Conservation (phyloP, 2,888 invertebrate species). For the Euzetes globulus region DNA sequence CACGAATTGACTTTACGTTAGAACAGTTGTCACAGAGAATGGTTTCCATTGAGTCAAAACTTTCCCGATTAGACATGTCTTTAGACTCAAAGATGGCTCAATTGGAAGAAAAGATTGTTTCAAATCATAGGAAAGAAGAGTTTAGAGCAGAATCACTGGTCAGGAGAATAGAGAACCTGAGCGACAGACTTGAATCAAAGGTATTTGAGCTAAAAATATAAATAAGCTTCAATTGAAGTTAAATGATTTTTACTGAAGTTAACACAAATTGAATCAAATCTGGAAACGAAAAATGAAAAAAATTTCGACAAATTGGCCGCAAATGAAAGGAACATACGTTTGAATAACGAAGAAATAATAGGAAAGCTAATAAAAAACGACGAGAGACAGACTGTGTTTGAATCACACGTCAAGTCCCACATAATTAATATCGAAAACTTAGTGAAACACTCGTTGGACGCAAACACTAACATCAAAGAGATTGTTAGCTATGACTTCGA, state of each 20-base stretch:
- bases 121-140: constrained; percentile 39
- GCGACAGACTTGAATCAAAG: constrained; percentile 38
- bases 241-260: neutral
- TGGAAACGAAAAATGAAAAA: constrained; percentile 37
- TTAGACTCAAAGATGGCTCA: constrained; percentile 40
- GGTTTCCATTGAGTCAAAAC: constrained; percentile 49
- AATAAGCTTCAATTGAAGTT: neutral
- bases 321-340: constrained; percentile 38
- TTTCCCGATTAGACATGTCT: constrained; percentile 48
- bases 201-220: constrained; percentile 9
- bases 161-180: constrained; percentile 37
- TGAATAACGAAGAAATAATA: constrained; percentile 37
- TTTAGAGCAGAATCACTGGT: constrained; percentile 38
- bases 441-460: constrained; percentile 13
- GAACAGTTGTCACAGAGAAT: constrained; percentile 49
- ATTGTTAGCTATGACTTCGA: constrained; percentile 19
- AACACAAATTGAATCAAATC: constrained; percentile 36
- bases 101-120: constrained; percentile 38
- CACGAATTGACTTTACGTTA: constrained; percentile 46
- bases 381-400: constrained; percentile 35
- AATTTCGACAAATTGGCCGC: constrained; percentile 38
- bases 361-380: constrained; percentile 39
- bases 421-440: constrained; percentile 21
- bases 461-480: constrained; percentile 23
- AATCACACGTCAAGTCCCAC: constrained; percentile 21